Base-by-base conservation (phyloP, 2,113 vertebrate species). In the Perca schrenkii region DNA sequence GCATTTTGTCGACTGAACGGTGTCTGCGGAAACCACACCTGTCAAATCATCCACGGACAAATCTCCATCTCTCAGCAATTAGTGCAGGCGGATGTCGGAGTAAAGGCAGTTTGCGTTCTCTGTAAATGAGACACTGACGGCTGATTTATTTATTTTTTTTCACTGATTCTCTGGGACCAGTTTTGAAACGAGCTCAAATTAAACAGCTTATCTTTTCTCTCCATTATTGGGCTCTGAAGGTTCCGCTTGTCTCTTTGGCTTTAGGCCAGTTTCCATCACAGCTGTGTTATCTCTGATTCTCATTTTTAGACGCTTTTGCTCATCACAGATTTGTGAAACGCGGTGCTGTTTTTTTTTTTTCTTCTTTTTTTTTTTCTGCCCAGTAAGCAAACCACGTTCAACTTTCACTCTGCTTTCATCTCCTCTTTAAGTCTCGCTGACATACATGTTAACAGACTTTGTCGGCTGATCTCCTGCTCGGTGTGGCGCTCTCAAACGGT, bases 281-380 rank as follows among this genome's bases (percentile, higher is more conserved):
- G 78, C 62, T 2, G 34, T 76, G 76, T 82, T 65, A 86, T 86
- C 79, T 82, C 7, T 0, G 34, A 74, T 70, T 88, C 73, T 68
- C 17, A 17, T 60, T 85, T 2, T 64, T 3, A 74, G 68, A 86
- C 61, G 50, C 77, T 49, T 67, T 64, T 21, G 64, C 70, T 85
- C 82, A 34, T 85, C 68, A 54, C 36, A 50, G 77, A 82, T 85
- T 47, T 34, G 17, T 79, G 54, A 78, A 78, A 71, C 3, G n/a
- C 66, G 65, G 4, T 8, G 0, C 36, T 1, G 16, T 25, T 25
- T 1, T 25, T 25, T 25, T 25, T 25, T 25, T 25, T 1, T 28
- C 2, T 28, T 28, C 2, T 56, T 83, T 88, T 85, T 83, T 88
- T 85, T 56, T 83, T 88, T 85, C 22, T 77, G 86, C 62, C 16